Evolutionary conservation across 2,888 invertebrate genomes (phyloP), one percentile per base, ranked within the genome.

Genomic region (Perizoma affinitatum): DNA sequence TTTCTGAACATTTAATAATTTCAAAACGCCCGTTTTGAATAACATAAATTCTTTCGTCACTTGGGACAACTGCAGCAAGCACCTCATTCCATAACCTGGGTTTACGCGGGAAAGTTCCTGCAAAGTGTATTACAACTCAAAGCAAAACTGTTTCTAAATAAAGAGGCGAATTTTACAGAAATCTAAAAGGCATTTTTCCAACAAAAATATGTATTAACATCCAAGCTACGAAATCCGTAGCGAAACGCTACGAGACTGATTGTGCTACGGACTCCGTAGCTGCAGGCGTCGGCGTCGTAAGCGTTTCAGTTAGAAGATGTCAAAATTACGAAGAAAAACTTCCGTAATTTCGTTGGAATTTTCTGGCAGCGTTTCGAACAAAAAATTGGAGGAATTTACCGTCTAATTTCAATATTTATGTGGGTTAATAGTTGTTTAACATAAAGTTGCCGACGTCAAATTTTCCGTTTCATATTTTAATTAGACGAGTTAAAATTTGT

Each of bases 281-380:
- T 61, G 54, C 47, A 53, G 65, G 66, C 66, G 50, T 46, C 54
- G 65, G 66, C 66, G 49, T 40, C 54, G 46, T 52, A 62, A 62
- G 58, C 59, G 65, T 59, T 63, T 63, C 56, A 61, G 67, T 60
- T 65, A 58, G 63, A 63, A 65, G 48, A 68, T 68, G 66, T 68
- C 66, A 63, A 65, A 66, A 66, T 68, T 66, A 63, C 54, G 57
- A 66, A 66, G 61, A 65, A 61, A 63, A 63, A 63, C 60, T 63
- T 65, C 54, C 63, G 41, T 61, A 61, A 65, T 66, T 67, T 66
- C 59, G 61, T 48, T 53, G 63, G 59, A 67, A 66, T 63, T 64
- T 69, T 53, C 55, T 61, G 43, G 36, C 46, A 43, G 58, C 64
- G 57, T 63, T 64, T 64, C 51, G 49, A 65, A 58, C 58, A 52